These are phyloP conservation scores for Xanthorhoe spadicearia DNA, from an alignment of 2,888 invertebrate species.

Conservation along the genomic window DNA sequence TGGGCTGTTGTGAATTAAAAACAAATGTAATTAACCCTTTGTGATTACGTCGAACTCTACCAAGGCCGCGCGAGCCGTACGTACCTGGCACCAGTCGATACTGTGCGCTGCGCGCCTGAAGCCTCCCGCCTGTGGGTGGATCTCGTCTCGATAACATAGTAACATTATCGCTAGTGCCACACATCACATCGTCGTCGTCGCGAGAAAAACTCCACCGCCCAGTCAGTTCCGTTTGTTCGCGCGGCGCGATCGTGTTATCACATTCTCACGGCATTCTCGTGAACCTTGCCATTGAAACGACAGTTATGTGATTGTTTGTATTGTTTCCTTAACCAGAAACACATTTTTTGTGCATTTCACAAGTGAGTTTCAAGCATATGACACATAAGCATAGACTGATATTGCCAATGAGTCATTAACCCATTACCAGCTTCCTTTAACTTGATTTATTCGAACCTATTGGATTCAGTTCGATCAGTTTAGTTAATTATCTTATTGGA, in stretches of 20 bases:
- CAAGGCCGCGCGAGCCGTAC: slow-evolving; percentile 79
- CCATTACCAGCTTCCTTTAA: slow-evolving; percentile 32
- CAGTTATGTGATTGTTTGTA: slow-evolving; percentile 44
- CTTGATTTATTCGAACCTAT: slow-evolving; percentile 12
- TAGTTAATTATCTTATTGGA: not conserved
- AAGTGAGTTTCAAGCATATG: slow-evolving; percentile 35
- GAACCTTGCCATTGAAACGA: slow-evolving; percentile 45
- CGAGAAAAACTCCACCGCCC: slow-evolving; percentile 13
- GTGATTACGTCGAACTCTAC: slow-evolving; percentile 66
- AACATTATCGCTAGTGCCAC: slow-evolving; percentile 53
- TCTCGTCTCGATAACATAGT: slow-evolving; percentile 66
- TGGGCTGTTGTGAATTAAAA: slow-evolving; percentile 18
- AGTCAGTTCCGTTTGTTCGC: slow-evolving; percentile 23
- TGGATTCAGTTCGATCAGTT: slow-evolving; percentile 14
- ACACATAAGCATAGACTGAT: slow-evolving; percentile 16
- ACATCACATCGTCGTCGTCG: slow-evolving; percentile 7
- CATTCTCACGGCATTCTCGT: slow-evolving; percentile 32
- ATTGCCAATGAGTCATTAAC: slow-evolving; percentile 37
- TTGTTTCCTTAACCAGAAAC: slow-evolving; percentile 27
- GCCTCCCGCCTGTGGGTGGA: slow-evolving; percentile 69
- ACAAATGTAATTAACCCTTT: slow-evolving; percentile 49
- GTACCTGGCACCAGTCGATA: slow-evolving; percentile 74
- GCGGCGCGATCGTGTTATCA: slow-evolving; percentile 22
- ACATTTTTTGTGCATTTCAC: slow-evolving; percentile 23
- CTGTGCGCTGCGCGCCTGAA: slow-evolving; percentile 52